Conservation (phyloP, 2,113 vertebrate genomes). For the Stegastes partitus region DNA sequence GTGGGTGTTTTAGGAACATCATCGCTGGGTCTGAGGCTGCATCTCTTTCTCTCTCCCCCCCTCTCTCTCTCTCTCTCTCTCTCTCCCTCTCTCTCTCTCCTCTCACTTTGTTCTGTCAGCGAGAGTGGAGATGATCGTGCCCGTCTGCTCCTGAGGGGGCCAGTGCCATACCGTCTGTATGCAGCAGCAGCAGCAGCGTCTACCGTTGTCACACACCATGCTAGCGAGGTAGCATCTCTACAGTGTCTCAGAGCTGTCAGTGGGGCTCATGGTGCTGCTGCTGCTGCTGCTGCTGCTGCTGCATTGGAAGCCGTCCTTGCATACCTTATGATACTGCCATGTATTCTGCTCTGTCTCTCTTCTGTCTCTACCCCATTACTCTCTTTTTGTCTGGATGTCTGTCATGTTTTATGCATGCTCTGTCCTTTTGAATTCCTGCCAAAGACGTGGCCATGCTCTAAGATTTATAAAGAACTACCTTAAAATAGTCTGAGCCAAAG, state of each 20-base stretch:
- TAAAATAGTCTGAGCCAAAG: constrained; percentile 48
- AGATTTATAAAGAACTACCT: constrained; percentile 49
- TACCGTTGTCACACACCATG: constrained; percentile 39
- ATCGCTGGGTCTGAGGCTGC: constrained; percentile 61
- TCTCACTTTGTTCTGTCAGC: constrained; percentile 57
- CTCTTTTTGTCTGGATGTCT: constrained; percentile 50
- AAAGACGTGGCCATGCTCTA: constrained; percentile 40
- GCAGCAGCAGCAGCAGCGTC: constrained; percentile 45
- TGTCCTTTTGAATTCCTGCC: constrained; percentile 58
- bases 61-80: constrained; percentile 13
- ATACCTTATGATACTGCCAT: constrained; percentile 71
- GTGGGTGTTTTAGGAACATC: constrained; percentile 80
- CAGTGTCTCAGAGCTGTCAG: constrained; percentile 49
- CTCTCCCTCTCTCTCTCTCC: constrained; percentile 12
- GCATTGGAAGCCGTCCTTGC: constrained; percentile 76
- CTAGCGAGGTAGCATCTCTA: constrained; percentile 53
- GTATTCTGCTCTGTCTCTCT: constrained; percentile 31
- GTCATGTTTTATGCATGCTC: constrained; percentile 73
- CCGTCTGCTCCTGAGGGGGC: constrained; percentile 38
- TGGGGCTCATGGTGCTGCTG: constrained; percentile 32
- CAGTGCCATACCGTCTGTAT: constrained; percentile 39
- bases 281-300: constrained; percentile 69
- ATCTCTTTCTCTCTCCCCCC: constrained; percentile 40
- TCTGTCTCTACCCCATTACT: constrained; percentile 41
- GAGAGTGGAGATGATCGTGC: constrained; percentile 48